Evolutionary conservation across 2,888 invertebrate genomes (phyloP), one percentile per base, ranked within the genome.

Genomic region (Pyralis farinalis): DNA sequence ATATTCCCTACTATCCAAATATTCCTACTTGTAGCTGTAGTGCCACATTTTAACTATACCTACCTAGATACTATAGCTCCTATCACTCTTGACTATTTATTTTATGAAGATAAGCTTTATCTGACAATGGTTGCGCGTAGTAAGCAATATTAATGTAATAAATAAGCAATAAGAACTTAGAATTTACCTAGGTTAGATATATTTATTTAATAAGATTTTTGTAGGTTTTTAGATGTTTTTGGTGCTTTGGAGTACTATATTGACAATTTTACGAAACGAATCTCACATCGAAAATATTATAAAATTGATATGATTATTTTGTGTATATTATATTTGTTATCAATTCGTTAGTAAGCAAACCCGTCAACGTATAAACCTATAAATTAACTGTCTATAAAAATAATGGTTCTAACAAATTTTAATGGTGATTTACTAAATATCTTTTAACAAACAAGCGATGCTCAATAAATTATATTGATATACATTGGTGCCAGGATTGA

Each of bases 81-180:
- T 54, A 57, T 59, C 58, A 63, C 55, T 57, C 37, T 52, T 47
- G 51, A 50, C 55, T 40, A 40, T 43, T 41, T 52, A 47, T 71
- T 74, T 69, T 63, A 67, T 61, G 50, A 41, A 57, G 58, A 48
- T 53, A 61, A 43, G 64, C 62, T 64, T 58, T 55, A 60, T 58
- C 51, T 58, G 71, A 75, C 73, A 72, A 76, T 58, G 78, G 76
- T 78, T 65, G 78, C 82, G 84, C 79, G 75, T 74, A 46, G 61
- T 64, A 86, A 87, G 87, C 87, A 87, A 87, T 87, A 87, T n/a
- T 81, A 53, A 78, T 58, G 79, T 80, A 81, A 87, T 74, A 68
- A 52, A 80, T 79, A 82, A 88, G 87, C 86, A 87, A 87, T 87
- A 88, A 60, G 82, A 81, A 44, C 48, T 59, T 85, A 85, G 74